Evolutionary conservation across 2,797 vertebrate genomes (phyloP), one percentile per base, ranked within the genome.

Genomic region (Psittacula derbiana): DNA sequence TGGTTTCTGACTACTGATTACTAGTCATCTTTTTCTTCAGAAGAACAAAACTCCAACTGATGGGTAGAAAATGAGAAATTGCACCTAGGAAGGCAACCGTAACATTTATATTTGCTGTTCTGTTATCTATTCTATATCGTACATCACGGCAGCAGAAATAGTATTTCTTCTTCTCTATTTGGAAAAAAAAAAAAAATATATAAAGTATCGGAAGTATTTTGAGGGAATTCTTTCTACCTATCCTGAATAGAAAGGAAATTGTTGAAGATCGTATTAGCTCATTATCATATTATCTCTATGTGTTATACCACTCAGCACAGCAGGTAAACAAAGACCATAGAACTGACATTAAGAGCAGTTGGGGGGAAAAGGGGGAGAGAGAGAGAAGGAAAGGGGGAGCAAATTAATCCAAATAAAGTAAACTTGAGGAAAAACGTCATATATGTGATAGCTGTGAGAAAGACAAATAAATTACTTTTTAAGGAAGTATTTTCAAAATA

Each of bases 211-310:
- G 70, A 52, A 43, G 44, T 10, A 86, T 40, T 72, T 38, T 78
- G 67, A 73, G 25, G 11, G 28, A 93, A 83, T 91, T 90, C 50
- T 70, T 47, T 81, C 46, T 81, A 64, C 5, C 6, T 65, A 40
- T 64, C 72, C 43, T 49, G 38, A 97, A 60, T 3, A 93, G n/a
- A 94, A 94, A 62, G 88, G n/a, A 81, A 90, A 75, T 38, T 69
- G 4, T 50, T 36, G 25, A 73, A 93, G 50, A 90, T 70, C 21
- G 11, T 33, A 58, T 57, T 33, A 57, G 33, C 53, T 10, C 31
- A 55, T 57, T 57, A 21, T 57, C 20, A 12, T 69, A 80, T 40
- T 40, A 43, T 60, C 50, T 75, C 36, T 38, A 43, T 28, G 21
- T 90, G 43, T 15, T 61, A 15, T 14, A 60, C 6, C 28, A 19